A percentile compares a stretch with the other conserved stretches of the same genome.
phyloP scores from a whole-genome alignment of 2,113 vertebrate species.

The Recurvirostra avosetta region DNA sequence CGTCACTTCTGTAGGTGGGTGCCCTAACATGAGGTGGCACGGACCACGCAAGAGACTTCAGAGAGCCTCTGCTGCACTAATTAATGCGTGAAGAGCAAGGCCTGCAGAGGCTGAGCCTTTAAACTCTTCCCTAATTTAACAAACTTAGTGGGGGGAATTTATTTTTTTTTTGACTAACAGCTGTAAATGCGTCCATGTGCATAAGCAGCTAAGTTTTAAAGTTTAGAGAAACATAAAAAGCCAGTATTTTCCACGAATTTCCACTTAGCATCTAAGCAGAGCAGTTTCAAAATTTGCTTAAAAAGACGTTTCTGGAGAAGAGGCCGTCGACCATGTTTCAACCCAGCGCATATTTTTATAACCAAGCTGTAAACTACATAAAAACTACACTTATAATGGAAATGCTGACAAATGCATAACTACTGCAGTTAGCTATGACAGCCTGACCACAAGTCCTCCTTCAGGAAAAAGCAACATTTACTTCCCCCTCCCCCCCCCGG shows the following conservation, averaged over 20 bases:
- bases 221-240: neutral
- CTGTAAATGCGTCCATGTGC: neutral
- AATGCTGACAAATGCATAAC: conserved; percentile 39
- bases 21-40: accelerated
- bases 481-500: neutral
- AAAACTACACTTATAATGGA: conserved; percentile 15
- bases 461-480: neutral
- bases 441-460: conserved; percentile 8
- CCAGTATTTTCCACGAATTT: neutral
- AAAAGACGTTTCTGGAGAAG: neutral
- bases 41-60: neutral
- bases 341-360: neutral
- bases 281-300: neutral
- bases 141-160: accelerated
- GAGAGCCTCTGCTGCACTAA: neutral
- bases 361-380: neutral
- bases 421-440: neutral
- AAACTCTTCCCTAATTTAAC: neutral
- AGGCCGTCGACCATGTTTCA: neutral
- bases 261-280: neutral
- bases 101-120: neutral
- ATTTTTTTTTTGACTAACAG: neutral
- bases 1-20: neutral
- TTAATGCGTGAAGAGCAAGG: accelerated
- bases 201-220: neutral